Evolutionary conservation across 2,113 vertebrate species (phyloP), one percentile per base, ranked within the genome.

Genomic region (Calonectris borealis): DNA sequence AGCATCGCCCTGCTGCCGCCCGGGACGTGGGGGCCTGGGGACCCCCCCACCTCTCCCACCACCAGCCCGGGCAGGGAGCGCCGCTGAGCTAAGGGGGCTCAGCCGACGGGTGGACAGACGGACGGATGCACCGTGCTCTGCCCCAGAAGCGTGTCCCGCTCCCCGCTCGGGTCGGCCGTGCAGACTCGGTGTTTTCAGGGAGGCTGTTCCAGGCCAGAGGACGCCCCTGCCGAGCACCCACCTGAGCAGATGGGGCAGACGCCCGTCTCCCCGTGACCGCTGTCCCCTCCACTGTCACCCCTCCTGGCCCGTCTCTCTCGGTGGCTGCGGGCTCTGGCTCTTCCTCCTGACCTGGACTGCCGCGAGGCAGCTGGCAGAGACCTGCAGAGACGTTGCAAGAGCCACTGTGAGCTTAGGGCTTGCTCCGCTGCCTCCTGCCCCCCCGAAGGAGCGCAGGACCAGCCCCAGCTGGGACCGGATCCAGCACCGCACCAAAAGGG

Each of bases 211-310:
- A 11, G 54, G 88, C 27, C 36, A 24, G 40, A 46, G 49, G 57
- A 42, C 21, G 4, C 15, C 25, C 22, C 24, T 5, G 22, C 55
- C 31, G 11, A n/a, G 68, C 46, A 34, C 95, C 58, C 69, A 98
- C 98, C 98, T 94, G 97, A 94, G 94, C 98, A 98, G 65, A 98
- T 93, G 22, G 98, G 98, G 83, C 97, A 98, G 57, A 82, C 26
- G 20, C 96, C 95, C 7, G 19, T 84, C 49, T 51, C 58, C 58
- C 11, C 2, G 0, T 13, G 4, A 16, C 54, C 1, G 6, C 60
- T 62, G 15, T 80, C 65, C 31, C 61, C 93, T 54, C 49, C 34
- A 12, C 10, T 16, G 38, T 8, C 36, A 1, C 40, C 69, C 6
- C 25, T 83, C 68, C 0, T 7, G 21, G 13, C 8, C 0, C 1